Evolutionary conservation across 2,113 vertebrate genomes (phyloP), one percentile per base, ranked within the genome.

Genomic region (Megaleporinus macrocephalus): DNA sequence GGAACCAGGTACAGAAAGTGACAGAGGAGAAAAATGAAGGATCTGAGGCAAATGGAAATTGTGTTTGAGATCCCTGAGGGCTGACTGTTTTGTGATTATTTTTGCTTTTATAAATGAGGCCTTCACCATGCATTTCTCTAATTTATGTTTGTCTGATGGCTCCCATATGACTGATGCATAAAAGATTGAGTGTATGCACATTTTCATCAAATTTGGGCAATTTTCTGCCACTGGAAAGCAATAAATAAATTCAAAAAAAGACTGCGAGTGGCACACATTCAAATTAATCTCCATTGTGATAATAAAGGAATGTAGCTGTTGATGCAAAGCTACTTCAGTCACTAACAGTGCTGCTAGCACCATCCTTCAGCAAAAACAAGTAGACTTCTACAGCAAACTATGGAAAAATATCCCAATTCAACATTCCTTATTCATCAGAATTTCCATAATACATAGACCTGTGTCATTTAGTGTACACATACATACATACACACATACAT

Each of bases 131-230:
- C 89, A 92, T 94, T 95, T 91, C 90, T 90, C 90, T 95, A 94
- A 95, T 93, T 88, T 87, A 91, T 85, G 86, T 91, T 85, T 83
- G 89, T 80, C 90, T 92, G 93, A 89, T 83, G 82, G 89, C 88
- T 91, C 93, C 89, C 91, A 29, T 89, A 92, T 85, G 91, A 94
- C 88, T 36, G 87, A 88, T 87, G 87, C 89, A 76, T 71, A 91
- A 86, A 89, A 93, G 91, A 93, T 88, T 44, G 86, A 92, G 75
- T 84, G 87, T 84, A 81, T 89, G 85, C 78, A 30, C 86, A 85
- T 90, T 90, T 90, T 92, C 93, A 92, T 92, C 94, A 88, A 88
- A 91, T 92, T 92, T 89, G 90, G 91, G 88, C 85, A 91, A 90
- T 93, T 90, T 88, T 88, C 87, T 27, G 88, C 73, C 76, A 90